Conservation (phyloP, 2,888 invertebrate species). For the Parnassius smintheus region DNA sequence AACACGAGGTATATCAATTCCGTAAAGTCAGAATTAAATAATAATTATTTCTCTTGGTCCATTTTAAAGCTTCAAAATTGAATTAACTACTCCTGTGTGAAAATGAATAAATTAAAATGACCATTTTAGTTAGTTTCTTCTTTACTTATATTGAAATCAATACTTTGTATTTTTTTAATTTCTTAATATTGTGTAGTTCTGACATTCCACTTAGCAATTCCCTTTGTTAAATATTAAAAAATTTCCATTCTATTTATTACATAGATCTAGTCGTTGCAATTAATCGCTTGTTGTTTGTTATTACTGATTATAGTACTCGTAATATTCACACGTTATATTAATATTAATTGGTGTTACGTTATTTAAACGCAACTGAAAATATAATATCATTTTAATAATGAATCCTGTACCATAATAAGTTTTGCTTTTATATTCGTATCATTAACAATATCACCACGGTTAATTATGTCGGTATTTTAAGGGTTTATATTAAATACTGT, state of each 20-base stretch:
- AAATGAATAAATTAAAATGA: no score
- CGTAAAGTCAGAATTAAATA: background rate
- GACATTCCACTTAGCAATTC: slow-evolving; percentile 50
- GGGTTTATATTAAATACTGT: slow-evolving; percentile 62
- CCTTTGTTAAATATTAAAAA: slow-evolving; percentile 20
- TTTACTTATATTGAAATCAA: no score
- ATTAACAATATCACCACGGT: slow-evolving; percentile 39
- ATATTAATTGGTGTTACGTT: slow-evolving; percentile 1
- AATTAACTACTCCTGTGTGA: no score
- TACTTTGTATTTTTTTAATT: slow-evolving; percentile 27
- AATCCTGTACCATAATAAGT: slow-evolving; percentile 25
- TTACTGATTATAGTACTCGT: slow-evolving; percentile 19
- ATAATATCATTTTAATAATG: background rate
- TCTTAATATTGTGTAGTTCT: slow-evolving; percentile 33
- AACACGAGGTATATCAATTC: slow-evolving; percentile 49
- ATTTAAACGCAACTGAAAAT: background rate
- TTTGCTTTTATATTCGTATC: slow-evolving; percentile 27
- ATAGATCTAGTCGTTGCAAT: slow-evolving; percentile 15
- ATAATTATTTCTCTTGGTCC: no score
- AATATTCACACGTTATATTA: slow-evolving; percentile 19
- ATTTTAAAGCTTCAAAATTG: no score
- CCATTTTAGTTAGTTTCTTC: no score
- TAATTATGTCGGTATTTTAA: slow-evolving; percentile 61
- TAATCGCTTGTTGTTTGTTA: slow-evolving; percentile 26
- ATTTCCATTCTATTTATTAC: slow-evolving; percentile 19